phyloP scores from a whole-genome alignment of 1,140 invertebrate genomes.

The Drosophila tani region DNA sequence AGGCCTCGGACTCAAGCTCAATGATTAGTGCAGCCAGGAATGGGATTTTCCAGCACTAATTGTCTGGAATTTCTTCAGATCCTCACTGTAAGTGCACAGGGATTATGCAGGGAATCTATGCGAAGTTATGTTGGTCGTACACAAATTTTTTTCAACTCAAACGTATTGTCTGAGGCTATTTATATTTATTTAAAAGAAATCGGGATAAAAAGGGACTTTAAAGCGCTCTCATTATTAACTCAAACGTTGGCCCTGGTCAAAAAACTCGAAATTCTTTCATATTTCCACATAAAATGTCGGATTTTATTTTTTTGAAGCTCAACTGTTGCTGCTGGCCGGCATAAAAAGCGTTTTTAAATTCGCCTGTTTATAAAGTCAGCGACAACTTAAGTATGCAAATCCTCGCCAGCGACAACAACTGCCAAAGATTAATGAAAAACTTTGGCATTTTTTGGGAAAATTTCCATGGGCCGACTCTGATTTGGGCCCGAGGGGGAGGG shows the following conservation, averaged over 20 bases:
- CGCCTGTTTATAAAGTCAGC: slow-evolving; percentile 58
- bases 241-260: background rate
- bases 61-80: slow-evolving; percentile 43
- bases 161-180: background rate
- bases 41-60: slow-evolving; percentile 60
- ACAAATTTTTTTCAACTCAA: background rate
- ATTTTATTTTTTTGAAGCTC: slow-evolving; percentile 3
- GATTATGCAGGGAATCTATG: slow-evolving; percentile 49
- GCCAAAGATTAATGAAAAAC: slow-evolving; percentile 80
- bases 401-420: slow-evolving; percentile 53
- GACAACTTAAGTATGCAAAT: slow-evolving; percentile 71
- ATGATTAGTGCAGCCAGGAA: slow-evolving; percentile 62
- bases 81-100: slow-evolving; percentile 3
- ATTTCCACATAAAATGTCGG: background rate
- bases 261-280: slow-evolving; percentile 21
- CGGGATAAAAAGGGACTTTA: background rate
- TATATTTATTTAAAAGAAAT: background rate
- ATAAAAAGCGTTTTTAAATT: slow-evolving; percentile 44
- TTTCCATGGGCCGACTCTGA: slow-evolving; percentile 41
- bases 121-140: slow-evolving; percentile 10
- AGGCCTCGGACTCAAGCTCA: slow-evolving; percentile 43
- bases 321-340: slow-evolving; percentile 32
- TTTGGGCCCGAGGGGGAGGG: slow-evolving; percentile 10
- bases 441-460: slow-evolving; percentile 51
- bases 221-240: too few species aligned